A percentile compares a stretch with the other conserved stretches of the same genome.
Evolutionary conservation across 1,140 invertebrate genomes (phyloP).

Genomic region (Drosophila watanabei): DNA sequence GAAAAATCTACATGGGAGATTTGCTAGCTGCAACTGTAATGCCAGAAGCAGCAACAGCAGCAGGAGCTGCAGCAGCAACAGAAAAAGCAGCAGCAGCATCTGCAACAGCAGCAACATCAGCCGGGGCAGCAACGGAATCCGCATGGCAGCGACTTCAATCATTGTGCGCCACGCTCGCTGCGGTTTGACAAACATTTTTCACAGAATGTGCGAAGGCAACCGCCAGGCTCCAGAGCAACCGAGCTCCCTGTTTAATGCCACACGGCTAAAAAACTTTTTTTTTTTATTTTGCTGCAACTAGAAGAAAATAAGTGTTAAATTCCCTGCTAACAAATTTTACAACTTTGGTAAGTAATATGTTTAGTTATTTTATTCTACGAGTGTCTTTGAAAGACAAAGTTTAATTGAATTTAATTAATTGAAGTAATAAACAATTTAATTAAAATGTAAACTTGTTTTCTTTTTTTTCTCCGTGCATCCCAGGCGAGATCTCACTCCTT

Average conservation of each 20-base stretch:
- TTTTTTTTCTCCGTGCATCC: constrained; percentile 15
- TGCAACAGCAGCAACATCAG: constrained; percentile 32
- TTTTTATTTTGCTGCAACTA: background rate
- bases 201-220: constrained; percentile 73
- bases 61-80: background rate
- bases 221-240: constrained; percentile 31
- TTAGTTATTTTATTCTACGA: background rate
- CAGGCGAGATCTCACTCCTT: constrained; percentile 21
- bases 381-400: too few species aligned
- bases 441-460: background rate
- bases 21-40: constrained; percentile 41
- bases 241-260: constrained; percentile 36
- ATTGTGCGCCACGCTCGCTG: constrained; percentile 77
- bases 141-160: constrained; percentile 78
- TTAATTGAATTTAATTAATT: too few species aligned
- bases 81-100: constrained; percentile 19
- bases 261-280: constrained; percentile 14
- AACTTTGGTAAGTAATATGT: background rate
- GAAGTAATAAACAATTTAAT: background rate
- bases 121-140: constrained; percentile 58
- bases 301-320: too few species aligned
- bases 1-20: constrained; percentile 73
- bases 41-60: constrained; percentile 30
- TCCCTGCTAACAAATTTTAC: background rate
- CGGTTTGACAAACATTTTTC: constrained; percentile 83